phyloP scores from a whole-genome alignment of 1,140 invertebrate genomes.

The Delia radicum region DNA sequence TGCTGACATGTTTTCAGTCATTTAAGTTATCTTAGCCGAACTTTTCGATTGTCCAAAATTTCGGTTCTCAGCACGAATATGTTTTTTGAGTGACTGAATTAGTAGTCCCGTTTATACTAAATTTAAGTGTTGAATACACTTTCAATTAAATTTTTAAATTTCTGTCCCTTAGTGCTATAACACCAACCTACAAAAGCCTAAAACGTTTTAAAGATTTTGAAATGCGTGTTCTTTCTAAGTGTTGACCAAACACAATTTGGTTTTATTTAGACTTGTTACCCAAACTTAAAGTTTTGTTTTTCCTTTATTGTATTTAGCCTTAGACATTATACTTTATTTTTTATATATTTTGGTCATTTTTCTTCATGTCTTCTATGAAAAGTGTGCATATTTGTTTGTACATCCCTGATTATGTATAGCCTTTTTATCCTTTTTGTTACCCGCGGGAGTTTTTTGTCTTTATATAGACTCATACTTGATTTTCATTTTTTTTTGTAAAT shows the following conservation, averaged over 20 bases:
- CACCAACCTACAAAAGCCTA: neutral
- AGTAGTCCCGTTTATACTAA: no score
- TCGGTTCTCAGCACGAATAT: no score
- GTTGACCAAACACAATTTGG: conserved; percentile 8
- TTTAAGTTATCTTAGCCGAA: no score
- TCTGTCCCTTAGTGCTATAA: neutral
- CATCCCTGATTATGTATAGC: neutral
- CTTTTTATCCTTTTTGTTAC: conserved; percentile 2
- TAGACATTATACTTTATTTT: conserved; percentile 14
- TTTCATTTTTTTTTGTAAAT: neutral
- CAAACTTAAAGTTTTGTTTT: neutral
- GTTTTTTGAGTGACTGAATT: no score
- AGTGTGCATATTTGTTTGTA: neutral
- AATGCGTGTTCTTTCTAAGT: conserved; percentile 18
- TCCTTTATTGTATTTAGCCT: neutral
- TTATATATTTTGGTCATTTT: neutral
- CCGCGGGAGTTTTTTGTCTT: conserved; percentile 14
- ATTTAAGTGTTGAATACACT: no score
- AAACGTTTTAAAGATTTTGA: neutral
- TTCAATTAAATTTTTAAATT: no score
- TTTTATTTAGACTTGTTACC: neutral
- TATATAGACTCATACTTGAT: neutral
- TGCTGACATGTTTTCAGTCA: no score
- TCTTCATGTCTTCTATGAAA: neutral
- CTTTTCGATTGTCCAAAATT: no score